Evolutionary conservation across 2,797 vertebrate genomes (phyloP), one percentile per base, ranked within the genome.

Genomic region (Craterocephalus amniculus): DNA sequence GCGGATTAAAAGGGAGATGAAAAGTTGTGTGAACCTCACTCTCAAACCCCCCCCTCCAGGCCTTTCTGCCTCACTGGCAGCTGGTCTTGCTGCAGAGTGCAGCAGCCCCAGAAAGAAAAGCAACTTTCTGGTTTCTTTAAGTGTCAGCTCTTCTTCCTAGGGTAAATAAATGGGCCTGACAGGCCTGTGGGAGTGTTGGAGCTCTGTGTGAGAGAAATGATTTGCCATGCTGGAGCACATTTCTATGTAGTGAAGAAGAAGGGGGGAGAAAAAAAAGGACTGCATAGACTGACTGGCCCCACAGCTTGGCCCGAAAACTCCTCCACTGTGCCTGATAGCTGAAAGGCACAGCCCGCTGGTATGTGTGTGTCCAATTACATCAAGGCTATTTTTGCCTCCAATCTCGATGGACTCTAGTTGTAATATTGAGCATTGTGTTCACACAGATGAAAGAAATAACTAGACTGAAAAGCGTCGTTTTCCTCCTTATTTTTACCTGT

Each of bases 291-390:
- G 83, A 72, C 80, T 89, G 90, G 88, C 91, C 88, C 92, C 88
- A 88, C 83, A 67, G 82, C 83, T 83, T 80, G 86, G 90, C 87
- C 83, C 74, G 52, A 83, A 86, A 85, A 82, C 79, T 79, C 85
- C 81, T 87, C 78, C 78, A 64, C 83, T 81, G 81, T 78, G 89
- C 80, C 86, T 91, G 83, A 83, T 85, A 74, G 88, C 77, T 88
- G 84, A 86, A 89, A 87, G 76, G 87, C 83, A 61, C 72, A 81
- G 67, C 81, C 69, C 20, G 36, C 78, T 81, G 77, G 83, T 87
- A 81, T 90, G 90, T 84, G 83, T 89, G 89, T 90, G 90, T 91
- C 85, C 87, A 88, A 78, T 93, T 88, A 91, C 85, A 90, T 91
- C 78, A 78, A 87, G 74, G 72, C 87, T 93, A 83, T 93, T 93